Evolutionary conservation across 1,140 invertebrate genomes (phyloP).

Genomic region (Hyles vespertilio): DNA sequence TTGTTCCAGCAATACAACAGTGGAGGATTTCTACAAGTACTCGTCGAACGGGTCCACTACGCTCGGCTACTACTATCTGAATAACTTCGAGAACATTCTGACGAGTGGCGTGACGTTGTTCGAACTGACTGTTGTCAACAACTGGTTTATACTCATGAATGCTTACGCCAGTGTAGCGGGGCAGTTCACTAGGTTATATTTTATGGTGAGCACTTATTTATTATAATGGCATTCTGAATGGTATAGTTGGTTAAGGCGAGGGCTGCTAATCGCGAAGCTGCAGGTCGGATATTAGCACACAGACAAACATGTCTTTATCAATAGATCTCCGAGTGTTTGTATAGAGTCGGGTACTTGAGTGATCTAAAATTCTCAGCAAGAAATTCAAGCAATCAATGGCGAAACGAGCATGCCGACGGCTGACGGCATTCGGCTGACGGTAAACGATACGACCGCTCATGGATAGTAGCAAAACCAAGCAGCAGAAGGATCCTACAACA

Average conservation of each 20-base stretch:
- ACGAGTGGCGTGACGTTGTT: constrained; percentile 89
- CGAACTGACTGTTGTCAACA: constrained; percentile 93
- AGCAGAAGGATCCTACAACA: too few relatives aligned
- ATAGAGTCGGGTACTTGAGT: too few relatives aligned
- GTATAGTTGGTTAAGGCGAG: too few relatives aligned
- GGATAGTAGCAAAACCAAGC: not conserved
- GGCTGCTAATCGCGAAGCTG: too few relatives aligned
- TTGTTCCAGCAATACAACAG: constrained; percentile 83
- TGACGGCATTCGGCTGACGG: too few relatives aligned
- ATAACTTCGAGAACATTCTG: constrained; percentile 88
- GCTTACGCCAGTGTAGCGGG: constrained; percentile 85
- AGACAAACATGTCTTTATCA: too few relatives aligned
- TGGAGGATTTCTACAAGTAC: constrained; percentile 90
- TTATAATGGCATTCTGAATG: too few relatives aligned
- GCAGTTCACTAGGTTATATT: constrained; percentile 85
- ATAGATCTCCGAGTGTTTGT: too few relatives aligned
- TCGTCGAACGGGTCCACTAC: constrained; percentile 79
- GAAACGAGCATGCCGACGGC: too few relatives aligned
- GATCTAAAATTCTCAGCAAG: too few relatives aligned
- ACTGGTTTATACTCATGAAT: constrained; percentile 96
- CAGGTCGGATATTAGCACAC: too few relatives aligned
- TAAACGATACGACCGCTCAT: not conserved
- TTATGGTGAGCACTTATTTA: constrained; percentile 79
- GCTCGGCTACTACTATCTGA: constrained; percentile 91
- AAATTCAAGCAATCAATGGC: too few relatives aligned